These are phyloP conservation scores for Bombus confusus DNA, from an alignment of 1,140 invertebrate species.

Conservation along the genomic window DNA sequence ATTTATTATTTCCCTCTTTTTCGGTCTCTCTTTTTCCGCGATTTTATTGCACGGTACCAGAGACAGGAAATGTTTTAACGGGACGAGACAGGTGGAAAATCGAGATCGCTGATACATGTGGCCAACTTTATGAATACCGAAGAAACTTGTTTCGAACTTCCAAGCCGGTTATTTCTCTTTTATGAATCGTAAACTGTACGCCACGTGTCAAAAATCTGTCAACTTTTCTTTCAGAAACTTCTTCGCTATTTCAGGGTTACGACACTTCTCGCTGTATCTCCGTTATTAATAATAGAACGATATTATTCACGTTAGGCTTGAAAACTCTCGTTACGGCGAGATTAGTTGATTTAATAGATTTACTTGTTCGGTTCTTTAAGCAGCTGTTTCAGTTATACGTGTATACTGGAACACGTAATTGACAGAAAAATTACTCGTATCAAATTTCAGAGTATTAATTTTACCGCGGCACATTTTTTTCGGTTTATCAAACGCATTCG, in stretches of 20 bases:
- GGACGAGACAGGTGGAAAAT: conserved; percentile 36
- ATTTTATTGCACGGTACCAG: conserved; percentile 10
- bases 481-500: too few species aligned
- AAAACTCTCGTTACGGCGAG: neutral
- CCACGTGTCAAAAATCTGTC: conserved; percentile 10
- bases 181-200: conserved; percentile 21
- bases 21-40: neutral
- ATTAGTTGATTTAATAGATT: neutral
- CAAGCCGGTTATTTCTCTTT: neutral
- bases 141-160: conserved; percentile 26
- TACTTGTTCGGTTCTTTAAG: too few species aligned
- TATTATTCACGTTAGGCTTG: neutral
- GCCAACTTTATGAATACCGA: conserved; percentile 12
- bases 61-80: conserved; percentile 7
- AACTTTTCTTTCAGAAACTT: neutral
- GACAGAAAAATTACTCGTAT: too few species aligned
- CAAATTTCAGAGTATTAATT: too few species aligned
- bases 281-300: neutral
- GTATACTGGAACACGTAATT: too few species aligned
- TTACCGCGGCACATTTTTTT: too few species aligned
- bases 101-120: conserved; percentile 15
- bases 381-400: neutral
- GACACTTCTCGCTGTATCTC: neutral
- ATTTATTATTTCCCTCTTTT: conserved; percentile 37
- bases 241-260: neutral